These are phyloP conservation scores for Chrysolina americana DNA, from an alignment of 2,888 invertebrate genomes.

Conservation along the genomic window DNA sequence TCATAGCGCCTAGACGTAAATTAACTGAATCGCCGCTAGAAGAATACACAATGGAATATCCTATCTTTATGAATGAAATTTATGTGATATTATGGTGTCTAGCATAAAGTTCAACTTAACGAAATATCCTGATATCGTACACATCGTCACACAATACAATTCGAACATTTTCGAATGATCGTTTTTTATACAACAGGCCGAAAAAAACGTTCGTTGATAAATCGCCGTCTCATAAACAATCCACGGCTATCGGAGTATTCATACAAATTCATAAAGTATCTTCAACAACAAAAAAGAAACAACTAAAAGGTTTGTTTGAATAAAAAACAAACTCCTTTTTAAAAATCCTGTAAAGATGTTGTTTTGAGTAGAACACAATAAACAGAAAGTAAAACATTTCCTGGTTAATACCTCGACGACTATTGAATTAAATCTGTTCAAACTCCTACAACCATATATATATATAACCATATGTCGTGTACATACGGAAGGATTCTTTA, in stretches of 20 bases:
- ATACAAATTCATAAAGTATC: neutral
- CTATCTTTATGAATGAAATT: constrained; percentile 20
- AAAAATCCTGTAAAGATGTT: too few relatives aligned
- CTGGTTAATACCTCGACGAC: too few relatives aligned
- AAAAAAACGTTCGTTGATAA: constrained; percentile 6
- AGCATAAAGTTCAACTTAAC: constrained; percentile 20
- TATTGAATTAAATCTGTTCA: too few relatives aligned
- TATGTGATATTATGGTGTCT: constrained; percentile 23
- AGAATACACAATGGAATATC: constrained; percentile 19
- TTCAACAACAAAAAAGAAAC: too few relatives aligned
- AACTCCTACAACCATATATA: too few relatives aligned
- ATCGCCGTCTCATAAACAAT: constrained; percentile 1
- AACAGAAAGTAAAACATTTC: too few relatives aligned
- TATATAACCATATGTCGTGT: too few relatives aligned
- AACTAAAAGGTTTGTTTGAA: too few relatives aligned
- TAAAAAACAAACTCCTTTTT: too few relatives aligned
- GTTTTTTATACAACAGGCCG: constrained; percentile 2
- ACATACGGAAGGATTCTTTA: too few relatives aligned
- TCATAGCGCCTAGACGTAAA: constrained; percentile 24
- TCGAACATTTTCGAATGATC: constrained; percentile 14
- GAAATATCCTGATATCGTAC: constrained; percentile 13
- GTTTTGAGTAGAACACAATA: too few relatives aligned
- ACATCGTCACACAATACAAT: constrained; percentile 16
- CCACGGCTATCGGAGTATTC: neutral
- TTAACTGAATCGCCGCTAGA: constrained; percentile 20